These are phyloP conservation scores for Spisula subtruncata DNA, from an alignment of 2,888 invertebrate species.

Conservation along the genomic window DNA sequence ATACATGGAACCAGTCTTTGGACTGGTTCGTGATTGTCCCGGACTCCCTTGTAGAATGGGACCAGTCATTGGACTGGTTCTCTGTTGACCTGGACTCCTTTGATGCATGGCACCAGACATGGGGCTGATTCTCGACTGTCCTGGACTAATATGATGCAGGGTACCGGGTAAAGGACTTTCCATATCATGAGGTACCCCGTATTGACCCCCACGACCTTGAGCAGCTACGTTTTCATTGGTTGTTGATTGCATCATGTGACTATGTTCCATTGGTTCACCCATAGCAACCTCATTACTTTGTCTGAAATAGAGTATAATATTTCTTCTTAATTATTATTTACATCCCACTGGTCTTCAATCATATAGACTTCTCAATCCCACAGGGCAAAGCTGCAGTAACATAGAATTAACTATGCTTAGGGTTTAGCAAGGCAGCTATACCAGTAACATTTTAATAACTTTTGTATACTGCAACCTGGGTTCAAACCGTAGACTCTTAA, in stretches of 20 bases:
- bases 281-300: neutral
- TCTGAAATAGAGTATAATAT: neutral
- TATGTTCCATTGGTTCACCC: slow-evolving; percentile 39
- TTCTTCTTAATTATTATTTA: too few species aligned
- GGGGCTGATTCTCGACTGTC: slow-evolving; percentile 16
- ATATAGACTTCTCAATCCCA: neutral
- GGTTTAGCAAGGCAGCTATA: too few species aligned
- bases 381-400: neutral
- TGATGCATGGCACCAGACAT: slow-evolving; percentile 23
- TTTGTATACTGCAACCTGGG: too few species aligned
- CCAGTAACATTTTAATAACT: too few species aligned
- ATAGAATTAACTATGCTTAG: neutral
- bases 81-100: slow-evolving; percentile 24
- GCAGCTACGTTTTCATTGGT: slow-evolving; percentile 19
- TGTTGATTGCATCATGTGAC: slow-evolving; percentile 22
- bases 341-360: neutral
- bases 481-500: too few species aligned
- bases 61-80: slow-evolving; percentile 31
- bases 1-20: slow-evolving; percentile 31
- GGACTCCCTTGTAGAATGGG: slow-evolving; percentile 21
- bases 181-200: slow-evolving; percentile 5
- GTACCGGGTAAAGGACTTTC: slow-evolving; percentile 29
- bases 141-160: slow-evolving; percentile 30
- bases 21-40: slow-evolving; percentile 12
- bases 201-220: slow-evolving; percentile 26